Evolutionary conservation across 92 coral and sea anemone species (phyloP).

Genomic region (Palythoa caribaeorum): DNA sequence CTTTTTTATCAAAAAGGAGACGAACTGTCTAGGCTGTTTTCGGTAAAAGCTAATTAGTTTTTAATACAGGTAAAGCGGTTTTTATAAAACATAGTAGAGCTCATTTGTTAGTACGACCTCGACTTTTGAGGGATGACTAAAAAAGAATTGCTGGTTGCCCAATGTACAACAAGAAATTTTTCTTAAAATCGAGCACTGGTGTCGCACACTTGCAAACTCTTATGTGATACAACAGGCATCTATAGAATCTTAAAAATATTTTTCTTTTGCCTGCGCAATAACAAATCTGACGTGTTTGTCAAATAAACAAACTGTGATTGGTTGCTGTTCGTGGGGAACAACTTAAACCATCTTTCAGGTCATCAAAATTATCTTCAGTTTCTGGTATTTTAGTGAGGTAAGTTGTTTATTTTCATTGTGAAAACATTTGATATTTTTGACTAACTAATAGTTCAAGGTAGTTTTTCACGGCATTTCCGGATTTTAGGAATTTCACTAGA

Average conservation of each 20-base stretch:
- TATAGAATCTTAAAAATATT: background rate
- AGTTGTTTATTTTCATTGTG: slow-evolving; percentile 10
- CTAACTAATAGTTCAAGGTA: background rate
- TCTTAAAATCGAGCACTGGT: too few species aligned
- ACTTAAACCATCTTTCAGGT: slow-evolving; percentile 26
- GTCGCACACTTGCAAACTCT: too few species aligned
- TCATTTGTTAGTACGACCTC: too few species aligned
- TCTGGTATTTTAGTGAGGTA: slow-evolving; percentile 13
- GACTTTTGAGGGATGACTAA: too few species aligned
- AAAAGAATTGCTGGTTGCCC: too few species aligned
- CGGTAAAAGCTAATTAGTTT: too few species aligned
- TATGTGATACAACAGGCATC: background rate
- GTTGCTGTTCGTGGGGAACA: slow-evolving; percentile 12
- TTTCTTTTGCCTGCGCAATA: background rate
- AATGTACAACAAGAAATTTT: too few species aligned
- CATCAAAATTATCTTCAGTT: background rate
- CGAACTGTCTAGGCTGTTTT: too few species aligned
- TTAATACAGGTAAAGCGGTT: too few species aligned
- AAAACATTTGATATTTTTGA: background rate
- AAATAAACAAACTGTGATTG: slow-evolving; percentile 18
- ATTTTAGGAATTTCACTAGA: background rate
- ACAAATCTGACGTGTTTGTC: slow-evolving; percentile 23
- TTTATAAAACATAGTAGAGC: too few species aligned
- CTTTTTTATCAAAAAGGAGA: too few species aligned
- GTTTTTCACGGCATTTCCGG: background rate